Percentiles rank a stretch among this genome's conserved stretches.
phyloP scores from a whole-genome alignment of 2,888 invertebrate species.

The Macrosiphum euphorbiae region DNA sequence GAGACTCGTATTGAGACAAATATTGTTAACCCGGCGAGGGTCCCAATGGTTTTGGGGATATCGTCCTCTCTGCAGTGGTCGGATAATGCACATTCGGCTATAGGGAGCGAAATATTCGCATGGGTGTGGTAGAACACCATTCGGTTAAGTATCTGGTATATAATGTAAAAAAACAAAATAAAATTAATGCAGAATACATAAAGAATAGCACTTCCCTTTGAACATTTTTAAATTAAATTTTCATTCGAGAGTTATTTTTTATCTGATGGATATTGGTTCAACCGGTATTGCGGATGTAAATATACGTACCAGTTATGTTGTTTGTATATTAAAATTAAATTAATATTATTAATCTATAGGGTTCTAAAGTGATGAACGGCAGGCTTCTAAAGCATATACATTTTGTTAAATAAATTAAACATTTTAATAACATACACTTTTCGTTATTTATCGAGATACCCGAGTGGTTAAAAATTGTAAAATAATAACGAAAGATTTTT shows the following conservation, averaged over 20 bases:
- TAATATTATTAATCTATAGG: background rate
- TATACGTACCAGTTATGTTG: background rate
- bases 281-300: background rate
- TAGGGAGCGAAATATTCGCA: background rate
- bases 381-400: background rate
- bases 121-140: background rate
- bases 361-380: background rate
- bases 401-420: background rate
- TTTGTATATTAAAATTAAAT: background rate
- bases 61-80: too few species aligned
- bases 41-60: too few species aligned
- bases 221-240: background rate
- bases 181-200: background rate
- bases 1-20: too few species aligned
- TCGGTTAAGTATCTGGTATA: background rate
- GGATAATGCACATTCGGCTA: too few species aligned
- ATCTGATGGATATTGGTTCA: background rate
- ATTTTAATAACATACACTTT: background rate
- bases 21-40: too few species aligned
- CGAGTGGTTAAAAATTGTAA: background rate
- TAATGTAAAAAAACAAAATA: background rate
- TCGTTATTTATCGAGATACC: background rate
- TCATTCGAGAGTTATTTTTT: background rate
- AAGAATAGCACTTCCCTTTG: background rate
- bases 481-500: background rate